Evolutionary conservation across 2,888 invertebrate species (phyloP).

Genomic region (Platynereis dumerilii): DNA sequence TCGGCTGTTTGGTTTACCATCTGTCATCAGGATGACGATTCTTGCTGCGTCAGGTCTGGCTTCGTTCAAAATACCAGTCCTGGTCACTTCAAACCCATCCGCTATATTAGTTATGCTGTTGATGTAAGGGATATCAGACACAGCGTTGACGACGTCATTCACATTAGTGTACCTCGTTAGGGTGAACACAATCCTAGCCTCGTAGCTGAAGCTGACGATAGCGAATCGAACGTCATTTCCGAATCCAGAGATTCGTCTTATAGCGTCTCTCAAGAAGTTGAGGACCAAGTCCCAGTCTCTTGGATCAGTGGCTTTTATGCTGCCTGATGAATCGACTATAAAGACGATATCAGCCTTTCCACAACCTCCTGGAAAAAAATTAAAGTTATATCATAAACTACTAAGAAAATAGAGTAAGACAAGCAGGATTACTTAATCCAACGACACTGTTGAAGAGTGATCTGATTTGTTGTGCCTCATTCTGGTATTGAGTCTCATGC

Average conservation of each 20-base stretch:
- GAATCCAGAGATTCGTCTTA: not conserved
- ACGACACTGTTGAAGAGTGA: too few species aligned
- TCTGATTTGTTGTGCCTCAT: too few species aligned
- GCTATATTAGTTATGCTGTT: not conserved
- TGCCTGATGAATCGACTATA: conserved; percentile 1
- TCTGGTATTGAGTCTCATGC: too few species aligned
- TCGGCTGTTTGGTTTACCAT: not conserved
- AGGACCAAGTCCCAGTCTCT: conserved; percentile 4
- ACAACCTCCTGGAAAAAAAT: not conserved
- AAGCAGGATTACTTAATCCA: too few species aligned
- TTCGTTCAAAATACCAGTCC: not conserved
- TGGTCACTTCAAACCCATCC: not conserved
- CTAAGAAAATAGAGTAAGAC: too few species aligned
- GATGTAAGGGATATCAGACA: not conserved
- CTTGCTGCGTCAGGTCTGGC: not conserved
- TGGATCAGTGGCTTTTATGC: not conserved
- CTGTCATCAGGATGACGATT: conserved; percentile 1
- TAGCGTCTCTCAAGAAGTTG: not conserved
- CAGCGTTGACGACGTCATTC: not conserved
- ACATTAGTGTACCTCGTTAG: not conserved
- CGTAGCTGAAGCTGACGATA: conserved; percentile 1
- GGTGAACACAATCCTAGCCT: not conserved
- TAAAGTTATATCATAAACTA: conserved; percentile 1
- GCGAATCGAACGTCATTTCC: not conserved
- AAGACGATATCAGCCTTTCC: conserved; percentile 2